phyloP scores from a whole-genome alignment of 2,888 invertebrate genomes.

The Hirtodrosophila cameraria region DNA sequence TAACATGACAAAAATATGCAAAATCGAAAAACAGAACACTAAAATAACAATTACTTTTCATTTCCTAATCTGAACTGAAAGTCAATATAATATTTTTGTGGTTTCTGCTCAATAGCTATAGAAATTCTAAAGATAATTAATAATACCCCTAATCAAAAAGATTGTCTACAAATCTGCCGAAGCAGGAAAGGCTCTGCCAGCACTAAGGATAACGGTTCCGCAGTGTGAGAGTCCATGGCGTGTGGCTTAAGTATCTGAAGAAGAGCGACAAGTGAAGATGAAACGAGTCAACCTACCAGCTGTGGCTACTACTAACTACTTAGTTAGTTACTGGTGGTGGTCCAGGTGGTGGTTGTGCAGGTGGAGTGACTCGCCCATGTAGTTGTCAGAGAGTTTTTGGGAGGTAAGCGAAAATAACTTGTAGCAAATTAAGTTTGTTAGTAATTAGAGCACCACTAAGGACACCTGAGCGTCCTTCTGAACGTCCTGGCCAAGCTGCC shows the following conservation, averaged over 20 bases:
- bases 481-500: background rate
- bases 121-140: too few relatives aligned
- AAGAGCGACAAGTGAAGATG: background rate
- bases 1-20: too few relatives aligned
- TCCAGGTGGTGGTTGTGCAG: slow-evolving; percentile 20
- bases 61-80: too few relatives aligned
- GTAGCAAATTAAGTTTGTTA: slow-evolving; percentile 79
- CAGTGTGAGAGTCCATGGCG: slow-evolving; percentile 11
- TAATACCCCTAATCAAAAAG: too few relatives aligned
- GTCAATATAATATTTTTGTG: too few relatives aligned
- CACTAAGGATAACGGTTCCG: background rate
- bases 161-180: too few relatives aligned
- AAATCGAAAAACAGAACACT: too few relatives aligned
- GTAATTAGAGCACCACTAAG: slow-evolving; percentile 80
- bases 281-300: slow-evolving; percentile 13
- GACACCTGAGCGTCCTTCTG: slow-evolving; percentile 70
- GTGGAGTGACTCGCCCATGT: too few relatives aligned
- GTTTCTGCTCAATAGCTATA: too few relatives aligned
- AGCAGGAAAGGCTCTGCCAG: background rate
- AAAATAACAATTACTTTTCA: too few relatives aligned
- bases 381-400: slow-evolving; percentile 9
- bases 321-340: slow-evolving; percentile 14
- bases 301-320: slow-evolving; percentile 3
- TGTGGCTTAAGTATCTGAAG: slow-evolving; percentile 40
- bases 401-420: slow-evolving; percentile 71